Evolutionary conservation across 2,113 vertebrate genomes (phyloP).

Genomic region (Xenus cinereus): DNA sequence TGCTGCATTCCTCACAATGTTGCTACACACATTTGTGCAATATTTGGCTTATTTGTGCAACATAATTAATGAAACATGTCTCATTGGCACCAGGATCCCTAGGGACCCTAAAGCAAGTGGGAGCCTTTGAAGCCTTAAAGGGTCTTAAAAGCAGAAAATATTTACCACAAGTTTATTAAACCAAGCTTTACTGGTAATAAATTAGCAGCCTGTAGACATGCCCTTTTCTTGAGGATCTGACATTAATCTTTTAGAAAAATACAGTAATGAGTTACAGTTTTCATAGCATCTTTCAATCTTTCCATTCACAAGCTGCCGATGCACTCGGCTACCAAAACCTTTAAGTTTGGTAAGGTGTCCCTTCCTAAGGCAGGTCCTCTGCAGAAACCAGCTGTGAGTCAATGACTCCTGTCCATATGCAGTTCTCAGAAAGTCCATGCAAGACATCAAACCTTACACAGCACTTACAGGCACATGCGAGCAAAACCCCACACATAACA

Average conservation of each 20-base stretch:
- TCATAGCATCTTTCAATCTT: background rate
- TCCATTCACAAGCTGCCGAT: background rate
- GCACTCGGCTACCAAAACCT: no score
- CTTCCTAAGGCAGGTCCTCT: background rate
- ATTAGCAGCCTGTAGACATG: conserved; percentile 10
- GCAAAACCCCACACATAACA: background rate
- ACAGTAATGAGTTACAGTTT: background rate
- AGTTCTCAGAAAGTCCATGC: background rate
- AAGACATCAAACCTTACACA: background rate
- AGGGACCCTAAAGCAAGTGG: conserved; percentile 31
- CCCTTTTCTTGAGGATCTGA: background rate
- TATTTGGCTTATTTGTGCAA: conserved; percentile 66
- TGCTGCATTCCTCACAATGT: conserved; percentile 3
- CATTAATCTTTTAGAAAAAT: background rate
- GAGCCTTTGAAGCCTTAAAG: conserved; percentile 32
- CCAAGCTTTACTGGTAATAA: background rate
- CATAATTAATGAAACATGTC: conserved; percentile 53
- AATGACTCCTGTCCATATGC: fast-evolving
- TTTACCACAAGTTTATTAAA: conserved; percentile 43
- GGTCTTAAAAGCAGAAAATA: conserved; percentile 42
- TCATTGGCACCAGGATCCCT: conserved; percentile 33
- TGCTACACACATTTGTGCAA: conserved; percentile 50
- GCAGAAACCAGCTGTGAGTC: background rate
- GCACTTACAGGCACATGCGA: background rate
- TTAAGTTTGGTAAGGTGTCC: background rate